Evolutionary conservation across 2,113 vertebrate genomes (phyloP), one percentile per base, ranked within the genome.

Genomic region (Odocoileus hemionus): DNA sequence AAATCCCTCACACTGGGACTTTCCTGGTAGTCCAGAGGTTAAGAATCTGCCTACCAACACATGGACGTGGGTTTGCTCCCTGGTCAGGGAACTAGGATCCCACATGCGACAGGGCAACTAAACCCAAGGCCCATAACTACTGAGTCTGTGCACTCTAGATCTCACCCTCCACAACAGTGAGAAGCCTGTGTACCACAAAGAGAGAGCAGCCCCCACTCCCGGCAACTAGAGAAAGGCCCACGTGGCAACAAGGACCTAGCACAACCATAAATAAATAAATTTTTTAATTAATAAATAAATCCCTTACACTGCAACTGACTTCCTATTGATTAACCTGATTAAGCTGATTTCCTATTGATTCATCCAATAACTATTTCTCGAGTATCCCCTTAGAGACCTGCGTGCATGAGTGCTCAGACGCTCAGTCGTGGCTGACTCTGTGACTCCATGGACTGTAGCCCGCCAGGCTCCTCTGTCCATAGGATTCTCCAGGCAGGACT

Each of bases 331-430:
- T 33, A 33, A 61, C 7, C 54, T 21, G 54, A 55, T 84, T 84
- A 80, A 92, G 25, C 74, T 89, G 43, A 61, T 64, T 74, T 97
- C 76, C 93, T 95, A 12, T 55, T n/a, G 45, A 57, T 36, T 55
- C 47, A 45, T 45, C 74, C 57, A 60, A 36, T 86, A 83, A 70
- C 70, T 55, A 60, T 87, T 90, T 95, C 80, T 43, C 30, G 25
- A 70, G 47, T 21, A 80, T 16, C 25, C n/a, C 36, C 10, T 36
- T 9, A 64, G 57, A 97, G 28, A 6, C 13, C 55, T 50, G 91
- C 9, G 0, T 23, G 64, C 19, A 23, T 23, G 33, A 0, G 10
- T 39, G n/a, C 67, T 70, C 67, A 70, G 67, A 19, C 1, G 9
- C 67, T 36, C n/a, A 70, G 67, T 70, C 1, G 1, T 39, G n/a